Percentiles rank a stretch among this genome's conserved stretches.
Evolutionary conservation across 2,797 vertebrate genomes (phyloP).

Genomic region (Mallotus villosus): DNA sequence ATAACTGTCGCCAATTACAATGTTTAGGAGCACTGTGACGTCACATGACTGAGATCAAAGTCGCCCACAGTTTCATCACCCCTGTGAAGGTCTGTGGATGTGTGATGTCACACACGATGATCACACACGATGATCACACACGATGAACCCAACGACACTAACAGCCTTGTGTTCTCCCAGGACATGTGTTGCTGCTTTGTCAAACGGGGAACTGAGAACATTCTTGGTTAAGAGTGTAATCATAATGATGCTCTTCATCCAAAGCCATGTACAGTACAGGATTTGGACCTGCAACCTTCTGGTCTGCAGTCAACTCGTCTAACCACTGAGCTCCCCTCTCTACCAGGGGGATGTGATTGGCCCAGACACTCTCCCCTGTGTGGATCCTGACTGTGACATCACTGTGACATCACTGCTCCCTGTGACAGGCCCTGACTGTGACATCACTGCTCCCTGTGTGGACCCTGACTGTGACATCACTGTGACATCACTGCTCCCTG

Average conservation of each 20-base stretch:
- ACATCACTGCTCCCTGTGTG: background rate
- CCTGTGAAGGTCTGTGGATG: background rate
- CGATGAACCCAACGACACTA: conserved; percentile 2
- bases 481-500: no score
- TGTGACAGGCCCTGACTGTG: background rate
- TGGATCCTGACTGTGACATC: background rate
- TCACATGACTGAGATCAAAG: conserved; percentile 1
- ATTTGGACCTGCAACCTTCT: background rate
- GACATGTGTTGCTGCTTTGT: background rate
- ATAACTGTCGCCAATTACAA: no score
- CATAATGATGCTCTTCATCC: no score
- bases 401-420: no score
- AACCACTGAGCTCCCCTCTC: no score
- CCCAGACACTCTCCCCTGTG: background rate
- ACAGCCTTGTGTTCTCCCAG: background rate
- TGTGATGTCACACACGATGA: conserved; percentile 8
- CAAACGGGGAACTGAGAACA: background rate
- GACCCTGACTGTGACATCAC: background rate
- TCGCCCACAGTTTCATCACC: background rate
- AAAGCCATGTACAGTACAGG: no score
- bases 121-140: no score
- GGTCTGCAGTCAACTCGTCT: background rate
- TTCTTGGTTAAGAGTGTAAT: background rate
- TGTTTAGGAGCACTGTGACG: no score
- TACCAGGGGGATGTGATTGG: no score